These are phyloP conservation scores for Epinotia ramella DNA, from an alignment of 2,888 invertebrate genomes.

Conservation along the genomic window DNA sequence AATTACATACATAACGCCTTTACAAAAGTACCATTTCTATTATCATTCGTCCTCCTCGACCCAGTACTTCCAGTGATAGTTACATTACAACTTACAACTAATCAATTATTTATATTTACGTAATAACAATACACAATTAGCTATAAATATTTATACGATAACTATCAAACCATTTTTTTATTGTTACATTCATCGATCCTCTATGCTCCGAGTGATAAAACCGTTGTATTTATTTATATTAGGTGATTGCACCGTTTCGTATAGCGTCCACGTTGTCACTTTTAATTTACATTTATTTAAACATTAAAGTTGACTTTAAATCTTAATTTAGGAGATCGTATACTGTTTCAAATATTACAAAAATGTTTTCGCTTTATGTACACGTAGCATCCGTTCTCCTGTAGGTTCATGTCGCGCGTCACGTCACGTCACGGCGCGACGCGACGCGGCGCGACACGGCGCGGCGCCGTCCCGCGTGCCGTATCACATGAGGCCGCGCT, in stretches of 20 bases:
- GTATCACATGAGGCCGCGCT: constrained; percentile 54
- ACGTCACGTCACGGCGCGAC: constrained; percentile 44
- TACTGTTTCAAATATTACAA: constrained; percentile 86
- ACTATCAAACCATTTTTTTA: constrained; percentile 80
- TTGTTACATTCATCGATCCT: constrained; percentile 78
- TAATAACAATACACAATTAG: constrained; percentile 86
- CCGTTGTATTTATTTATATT: constrained; percentile 65
- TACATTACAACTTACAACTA: constrained; percentile 80
- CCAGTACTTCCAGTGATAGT: constrained; percentile 80
- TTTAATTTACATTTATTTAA: constrained; percentile 76
- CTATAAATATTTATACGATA: constrained; percentile 86
- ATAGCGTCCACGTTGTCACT: constrained; percentile 77
- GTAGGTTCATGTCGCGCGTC: constrained; percentile 67
- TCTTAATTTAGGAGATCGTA: constrained; percentile 86
- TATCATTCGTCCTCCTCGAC: constrained; percentile 68
- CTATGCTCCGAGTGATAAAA: constrained; percentile 74
- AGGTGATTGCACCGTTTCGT: constrained; percentile 75
- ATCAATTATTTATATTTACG: constrained; percentile 85
- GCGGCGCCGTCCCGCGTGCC: constrained; percentile 40
- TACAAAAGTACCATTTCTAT: constrained; percentile 70
- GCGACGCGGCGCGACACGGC: constrained; percentile 37
- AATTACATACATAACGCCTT: constrained; percentile 72
- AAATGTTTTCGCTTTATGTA: constrained; percentile 81
- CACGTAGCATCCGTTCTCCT: constrained; percentile 83
- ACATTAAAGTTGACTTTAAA: constrained; percentile 84